These are phyloP conservation scores for Eulithis testata DNA, from an alignment of 2,888 invertebrate genomes.

Conservation along the genomic window DNA sequence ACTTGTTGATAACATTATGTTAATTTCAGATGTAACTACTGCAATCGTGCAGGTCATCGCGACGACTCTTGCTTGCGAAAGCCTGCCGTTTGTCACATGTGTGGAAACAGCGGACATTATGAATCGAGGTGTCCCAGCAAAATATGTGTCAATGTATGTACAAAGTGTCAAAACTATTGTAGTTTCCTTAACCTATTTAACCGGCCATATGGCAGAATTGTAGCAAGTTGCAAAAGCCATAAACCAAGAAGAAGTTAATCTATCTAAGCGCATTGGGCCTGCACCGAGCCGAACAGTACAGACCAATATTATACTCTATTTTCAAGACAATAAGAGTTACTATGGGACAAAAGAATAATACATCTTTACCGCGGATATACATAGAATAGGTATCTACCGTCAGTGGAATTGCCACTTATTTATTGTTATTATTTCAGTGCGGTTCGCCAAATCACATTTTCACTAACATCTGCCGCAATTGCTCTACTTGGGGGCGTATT, in stretches of 20 bases:
- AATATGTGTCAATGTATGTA: constrained; percentile 88
- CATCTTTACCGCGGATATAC: too few relatives aligned
- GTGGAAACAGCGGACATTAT: constrained; percentile 87
- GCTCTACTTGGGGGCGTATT: constrained; percentile 76
- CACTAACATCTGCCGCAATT: constrained; percentile 85
- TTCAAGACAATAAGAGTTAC: too few relatives aligned
- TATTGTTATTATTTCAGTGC: constrained; percentile 82
- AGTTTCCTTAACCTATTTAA: background rate
- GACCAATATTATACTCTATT: too few relatives aligned
- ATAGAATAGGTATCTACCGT: too few relatives aligned
- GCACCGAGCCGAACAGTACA: too few relatives aligned
- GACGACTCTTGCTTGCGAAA: constrained; percentile 84
- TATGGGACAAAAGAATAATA: too few relatives aligned
- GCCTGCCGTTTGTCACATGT: constrained; percentile 86
- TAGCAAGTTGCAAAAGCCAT: too few relatives aligned
- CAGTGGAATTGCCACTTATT: background rate
- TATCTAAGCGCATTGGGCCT: too few relatives aligned
- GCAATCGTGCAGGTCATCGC: constrained; percentile 87
- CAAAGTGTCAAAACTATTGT: constrained; percentile 22
- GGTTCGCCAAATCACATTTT: constrained; percentile 85
- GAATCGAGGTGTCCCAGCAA: constrained; percentile 88
- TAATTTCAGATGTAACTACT: constrained; percentile 85
- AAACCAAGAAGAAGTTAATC: too few relatives aligned
- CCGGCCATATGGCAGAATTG: too few relatives aligned
- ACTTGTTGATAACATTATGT: constrained; percentile 52